A percentile compares a stretch with the other conserved stretches of the same genome.
phyloP scores from a whole-genome alignment of 1,140 invertebrate genomes.

The Meteorus sp. region DNA sequence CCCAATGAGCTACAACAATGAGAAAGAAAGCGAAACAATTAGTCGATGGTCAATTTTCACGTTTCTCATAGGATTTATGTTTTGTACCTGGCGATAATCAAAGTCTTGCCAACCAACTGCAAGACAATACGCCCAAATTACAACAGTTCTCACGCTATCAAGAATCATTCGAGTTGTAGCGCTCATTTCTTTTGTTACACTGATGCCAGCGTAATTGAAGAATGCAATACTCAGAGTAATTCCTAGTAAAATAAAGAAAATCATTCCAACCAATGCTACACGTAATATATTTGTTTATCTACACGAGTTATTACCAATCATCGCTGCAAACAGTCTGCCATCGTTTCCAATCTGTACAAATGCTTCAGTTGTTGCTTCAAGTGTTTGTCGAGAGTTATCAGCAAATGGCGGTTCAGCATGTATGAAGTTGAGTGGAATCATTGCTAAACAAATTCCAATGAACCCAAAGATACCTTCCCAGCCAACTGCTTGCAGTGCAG shows the following conservation, averaged over 20 bases:
- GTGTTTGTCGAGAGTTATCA: conserved; percentile 72
- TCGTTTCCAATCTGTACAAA: conserved; percentile 79
- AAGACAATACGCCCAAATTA: conserved; percentile 86
- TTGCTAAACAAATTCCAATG: conserved; percentile 69
- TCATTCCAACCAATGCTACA: background rate
- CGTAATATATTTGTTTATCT: background rate
- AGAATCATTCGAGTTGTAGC: conserved; percentile 92
- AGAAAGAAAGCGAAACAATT: conserved; percentile 20
- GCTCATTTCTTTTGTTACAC: conserved; percentile 92
- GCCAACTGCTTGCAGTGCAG: conserved; percentile 83
- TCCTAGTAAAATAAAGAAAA: conserved; percentile 58
- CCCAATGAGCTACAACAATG: conserved; percentile 66
- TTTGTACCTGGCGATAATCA: conserved; percentile 73
- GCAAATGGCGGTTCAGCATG: conserved; percentile 74
- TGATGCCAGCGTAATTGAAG: conserved; percentile 95
- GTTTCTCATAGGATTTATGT: conserved; percentile 12
- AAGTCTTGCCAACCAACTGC: conserved; percentile 76
- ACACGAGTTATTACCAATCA: conserved; percentile 62
- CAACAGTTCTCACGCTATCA: conserved; percentile 85
- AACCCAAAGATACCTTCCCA: conserved; percentile 94
- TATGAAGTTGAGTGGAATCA: conserved; percentile 86
- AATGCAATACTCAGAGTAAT: conserved; percentile 93
- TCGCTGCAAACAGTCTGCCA: conserved; percentile 64
- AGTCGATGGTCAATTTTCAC: too few species aligned
- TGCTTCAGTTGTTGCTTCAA: conserved; percentile 87